Base-by-base conservation (phyloP, 2,797 vertebrate species). In the Acanthornis magna region DNA sequence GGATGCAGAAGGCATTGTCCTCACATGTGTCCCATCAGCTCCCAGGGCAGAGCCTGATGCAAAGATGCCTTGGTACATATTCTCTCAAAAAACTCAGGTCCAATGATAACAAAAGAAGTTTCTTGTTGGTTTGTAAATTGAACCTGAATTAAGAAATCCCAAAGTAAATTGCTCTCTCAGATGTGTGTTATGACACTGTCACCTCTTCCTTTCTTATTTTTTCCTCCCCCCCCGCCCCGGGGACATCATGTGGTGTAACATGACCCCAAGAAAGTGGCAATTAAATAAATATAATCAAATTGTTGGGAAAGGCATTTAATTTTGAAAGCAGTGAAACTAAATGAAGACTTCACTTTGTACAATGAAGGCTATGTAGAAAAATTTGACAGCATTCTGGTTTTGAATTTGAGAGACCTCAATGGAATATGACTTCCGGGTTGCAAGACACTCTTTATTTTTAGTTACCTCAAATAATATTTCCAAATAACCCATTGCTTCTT, bases 171-270 rank as follows among this genome's bases (percentile, higher is more conserved):
- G 7, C 4, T 34, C 14, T 61, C 19, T 88, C 9, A 13, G 10
- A 18, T 36, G 4, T 23, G 16, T 36, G 20, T 76, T 68, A 23
- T 6, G 11, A 30, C 23, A 43, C 6, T 58, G 5, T 51, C 19
- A 20, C 21, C 19, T 70, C 45, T 71, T 72, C 29, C 3, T 15
- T 45, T 50, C 4, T 45, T 38, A 4, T 34, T 11, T 19, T 38
- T 58, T 50, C 16, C 22, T 16, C 9, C 7, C 7, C 10, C 5
- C 1, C 3, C 5, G 8, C 10, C 5, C 1, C 3, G 10, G 8
- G 13, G 29, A n/a, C 55, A 60, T 36, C 1, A 32, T 63, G 67
- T 66, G 15, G 4, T 78, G 7, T 47, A 80, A 76, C 16, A 29
- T 23, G 9, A 60, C 54, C 30, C 22, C 5, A 10, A 43, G 17